These are phyloP conservation scores for Fragum sueziense DNA, from an alignment of 2,888 invertebrate genomes.

Conservation along the genomic window DNA sequence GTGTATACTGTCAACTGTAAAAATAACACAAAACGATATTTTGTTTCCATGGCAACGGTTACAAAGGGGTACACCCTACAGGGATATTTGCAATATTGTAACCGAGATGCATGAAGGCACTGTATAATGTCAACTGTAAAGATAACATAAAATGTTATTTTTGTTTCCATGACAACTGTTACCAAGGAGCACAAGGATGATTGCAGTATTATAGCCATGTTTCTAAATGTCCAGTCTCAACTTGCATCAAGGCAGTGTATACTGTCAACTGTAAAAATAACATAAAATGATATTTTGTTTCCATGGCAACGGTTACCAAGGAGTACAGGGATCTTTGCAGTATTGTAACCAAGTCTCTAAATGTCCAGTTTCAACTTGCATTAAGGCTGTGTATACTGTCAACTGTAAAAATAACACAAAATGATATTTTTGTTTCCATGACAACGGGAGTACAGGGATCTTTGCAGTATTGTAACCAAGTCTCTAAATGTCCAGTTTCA, in stretches of 20 bases:
- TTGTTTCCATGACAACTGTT: not conserved
- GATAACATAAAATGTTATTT: too few relatives aligned
- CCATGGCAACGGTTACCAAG: slow-evolving; percentile 58
- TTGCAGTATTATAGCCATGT: slow-evolving; percentile 84
- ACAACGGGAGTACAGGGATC: slow-evolving; percentile 83
- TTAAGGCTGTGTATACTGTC: slow-evolving; percentile 85
- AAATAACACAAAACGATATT: not conserved
- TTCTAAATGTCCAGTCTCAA: slow-evolving; percentile 82
- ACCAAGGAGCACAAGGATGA: slow-evolving; percentile 83
- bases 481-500: slow-evolving; percentile 82
- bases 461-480: slow-evolving; percentile 83
- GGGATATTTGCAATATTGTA: slow-evolving; percentile 84
- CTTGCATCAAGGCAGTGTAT: slow-evolving; percentile 85
- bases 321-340: slow-evolving; percentile 84
- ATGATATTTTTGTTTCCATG: not conserved
- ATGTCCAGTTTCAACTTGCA: slow-evolving; percentile 83
- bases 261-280: slow-evolving; percentile 83
- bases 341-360: slow-evolving; percentile 84
- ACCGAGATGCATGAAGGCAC: slow-evolving; percentile 83
- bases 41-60: not conserved
- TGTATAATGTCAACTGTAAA: too few relatives aligned
- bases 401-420: slow-evolving; percentile 77
- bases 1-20: not conserved
- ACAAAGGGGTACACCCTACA: slow-evolving; percentile 83
- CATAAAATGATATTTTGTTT: not conserved